Evolutionary conservation across 2,888 invertebrate species (phyloP).

Genomic region (Rhingia campestris): DNA sequence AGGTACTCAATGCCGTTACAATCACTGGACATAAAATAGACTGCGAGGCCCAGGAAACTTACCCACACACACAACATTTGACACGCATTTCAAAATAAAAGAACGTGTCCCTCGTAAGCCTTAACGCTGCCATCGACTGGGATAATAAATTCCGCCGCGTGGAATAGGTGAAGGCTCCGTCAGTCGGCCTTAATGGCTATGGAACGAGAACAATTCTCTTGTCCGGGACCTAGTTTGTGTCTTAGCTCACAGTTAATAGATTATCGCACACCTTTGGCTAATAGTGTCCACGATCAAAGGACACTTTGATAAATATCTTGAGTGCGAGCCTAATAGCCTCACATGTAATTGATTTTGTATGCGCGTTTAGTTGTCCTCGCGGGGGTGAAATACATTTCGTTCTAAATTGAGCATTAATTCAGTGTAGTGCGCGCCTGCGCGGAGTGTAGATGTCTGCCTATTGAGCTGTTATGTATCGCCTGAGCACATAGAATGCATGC

Average conservation of each 20-base stretch:
- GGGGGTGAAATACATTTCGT: conserved; percentile 66
- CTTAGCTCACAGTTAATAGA: conserved; percentile 63
- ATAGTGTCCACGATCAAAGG: conserved; percentile 65
- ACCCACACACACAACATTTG: conserved; percentile 57
- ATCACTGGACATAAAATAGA: conserved; percentile 45
- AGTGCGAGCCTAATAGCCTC: conserved; percentile 64
- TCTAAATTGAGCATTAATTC: conserved; percentile 38
- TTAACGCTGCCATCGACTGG: conserved; percentile 16
- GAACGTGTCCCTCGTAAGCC: conserved; percentile 32
- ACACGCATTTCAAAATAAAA: conserved; percentile 57
- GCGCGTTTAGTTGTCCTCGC: conserved; percentile 60
- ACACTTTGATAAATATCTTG: conserved; percentile 69
- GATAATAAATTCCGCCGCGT: conserved; percentile 55
- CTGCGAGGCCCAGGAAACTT: conserved; percentile 45
- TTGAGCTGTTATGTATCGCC: conserved; percentile 18
- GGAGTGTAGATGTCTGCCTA: background rate
- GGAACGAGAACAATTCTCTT: conserved; percentile 44
- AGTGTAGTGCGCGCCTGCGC: conserved; percentile 8
- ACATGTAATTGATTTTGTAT: conserved; percentile 73
- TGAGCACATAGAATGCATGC: background rate
- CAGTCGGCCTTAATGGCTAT: conserved; percentile 36
- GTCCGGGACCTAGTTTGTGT: conserved; percentile 34
- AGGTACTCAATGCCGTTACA: conserved; percentile 51
- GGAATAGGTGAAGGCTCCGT: conserved; percentile 52
- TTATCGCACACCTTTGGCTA: conserved; percentile 68